phyloP scores from a whole-genome alignment of 2,113 vertebrate species.

The Sakesphorus luctuosus region DNA sequence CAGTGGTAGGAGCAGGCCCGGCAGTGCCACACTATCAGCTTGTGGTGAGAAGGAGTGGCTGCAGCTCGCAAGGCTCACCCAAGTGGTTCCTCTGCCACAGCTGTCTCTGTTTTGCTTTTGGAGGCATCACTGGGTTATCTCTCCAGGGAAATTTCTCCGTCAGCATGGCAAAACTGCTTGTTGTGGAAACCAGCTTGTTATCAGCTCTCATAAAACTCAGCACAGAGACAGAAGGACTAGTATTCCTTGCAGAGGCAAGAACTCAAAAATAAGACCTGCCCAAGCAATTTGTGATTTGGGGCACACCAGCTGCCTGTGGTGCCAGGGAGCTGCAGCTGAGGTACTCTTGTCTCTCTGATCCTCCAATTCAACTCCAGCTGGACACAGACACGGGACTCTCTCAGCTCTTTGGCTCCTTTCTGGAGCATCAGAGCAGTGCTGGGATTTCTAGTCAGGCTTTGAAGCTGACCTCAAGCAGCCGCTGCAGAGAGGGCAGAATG shows the following conservation, averaged over 20 bases:
- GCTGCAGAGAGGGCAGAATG: background rate
- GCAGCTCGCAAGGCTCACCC: rapidly evolving
- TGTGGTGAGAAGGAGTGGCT: rapidly evolving
- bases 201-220: background rate
- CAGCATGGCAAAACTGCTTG: background rate
- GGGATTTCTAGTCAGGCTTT: background rate
- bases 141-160: background rate
- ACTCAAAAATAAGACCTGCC: background rate
- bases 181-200: background rate
- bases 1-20: rapidly evolving
- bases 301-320: background rate
- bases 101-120: background rate
- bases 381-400: rapidly evolving
- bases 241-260: background rate
- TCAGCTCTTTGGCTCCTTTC: background rate
- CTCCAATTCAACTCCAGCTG: background rate
- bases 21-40: background rate
- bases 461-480: background rate
- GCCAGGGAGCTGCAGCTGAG: background rate
- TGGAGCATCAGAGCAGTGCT: background rate
- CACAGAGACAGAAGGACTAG: background rate
- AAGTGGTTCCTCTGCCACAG: background rate
- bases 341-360: background rate
- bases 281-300: background rate
- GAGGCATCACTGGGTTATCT: background rate